A percentile compares a stretch with the other conserved stretches of the same genome.
phyloP scores from a whole-genome alignment of 2,797 vertebrate genomes.

The Carduelis carduelis region DNA sequence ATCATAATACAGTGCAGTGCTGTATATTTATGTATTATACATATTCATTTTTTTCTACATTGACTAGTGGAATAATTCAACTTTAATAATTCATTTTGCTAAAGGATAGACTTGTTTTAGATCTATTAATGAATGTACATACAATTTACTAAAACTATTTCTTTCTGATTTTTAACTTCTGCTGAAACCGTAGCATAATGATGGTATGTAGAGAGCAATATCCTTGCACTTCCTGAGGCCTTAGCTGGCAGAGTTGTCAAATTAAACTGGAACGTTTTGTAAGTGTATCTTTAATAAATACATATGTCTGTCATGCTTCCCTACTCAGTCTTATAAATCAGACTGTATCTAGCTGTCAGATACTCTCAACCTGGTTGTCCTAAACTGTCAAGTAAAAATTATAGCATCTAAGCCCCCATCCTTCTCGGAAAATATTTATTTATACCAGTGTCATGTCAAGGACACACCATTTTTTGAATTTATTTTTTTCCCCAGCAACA shows the following conservation, averaged over 20 bases:
- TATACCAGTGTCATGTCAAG: constrained; percentile 61
- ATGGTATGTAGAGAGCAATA: neutral
- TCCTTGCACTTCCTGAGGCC: neutral
- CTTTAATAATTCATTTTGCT: neutral
- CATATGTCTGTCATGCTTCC: constrained; percentile 58
- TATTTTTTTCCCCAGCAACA: constrained; percentile 23
- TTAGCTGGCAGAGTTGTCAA: constrained; percentile 30
- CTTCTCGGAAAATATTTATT: constrained; percentile 61
- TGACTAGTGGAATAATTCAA: neutral
- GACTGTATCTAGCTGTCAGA: constrained; percentile 39
- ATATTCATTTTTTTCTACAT: neutral
- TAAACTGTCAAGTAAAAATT: constrained; percentile 61
- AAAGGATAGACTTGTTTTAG: neutral
- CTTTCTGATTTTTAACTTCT: neutral
- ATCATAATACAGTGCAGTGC: neutral
- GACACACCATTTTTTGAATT: constrained; percentile 16
- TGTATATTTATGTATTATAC: neutral
- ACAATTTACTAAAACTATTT: neutral
- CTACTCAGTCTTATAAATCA: constrained; percentile 52
- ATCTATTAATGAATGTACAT: neutral
- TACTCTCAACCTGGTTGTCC: constrained; percentile 30
- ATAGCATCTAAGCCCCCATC: constrained; percentile 35
- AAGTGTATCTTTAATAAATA: constrained; percentile 52
- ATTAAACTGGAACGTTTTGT: constrained; percentile 26
- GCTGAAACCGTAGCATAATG: neutral